Evolutionary conservation across 2,113 vertebrate genomes (phyloP), one percentile per base, ranked within the genome.

Genomic region (Elgaria multicarinata): DNA sequence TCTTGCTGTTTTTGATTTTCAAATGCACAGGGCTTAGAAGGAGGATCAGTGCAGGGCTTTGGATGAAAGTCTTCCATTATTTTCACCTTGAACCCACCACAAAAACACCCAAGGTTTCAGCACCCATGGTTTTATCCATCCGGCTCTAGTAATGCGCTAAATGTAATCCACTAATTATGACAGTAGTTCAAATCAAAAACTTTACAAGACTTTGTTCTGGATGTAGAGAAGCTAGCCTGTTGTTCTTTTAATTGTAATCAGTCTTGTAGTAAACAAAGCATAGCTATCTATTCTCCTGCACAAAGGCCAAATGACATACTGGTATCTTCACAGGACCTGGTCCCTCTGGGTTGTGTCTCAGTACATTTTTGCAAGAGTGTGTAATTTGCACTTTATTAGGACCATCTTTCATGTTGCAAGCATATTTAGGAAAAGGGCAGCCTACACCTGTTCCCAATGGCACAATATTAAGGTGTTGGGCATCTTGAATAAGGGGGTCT

Each of bases 11-110:
- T 77, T 53, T 88, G 62, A 62, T 89, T 90, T 88, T 42, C 71
- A 93, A 66, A 92, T 75, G 93, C 91, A 94, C 78, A 89, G 64
- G 84, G 86, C 87, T 93, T 91, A 85, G 69, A 91, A 82, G 91
- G 91, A 91, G 89, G 90, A 87, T 95, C 89, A 89, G 91, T 92
- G 91, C 88, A 93, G 91, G 87, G 62, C 81, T 94, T 58, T 93
- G 89, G 93, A 91, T 93, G 90, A 95, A 94, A 85, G 93, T 82
- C 76, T 91, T 91, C 42, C 89, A 91, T 88, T 94, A 81, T 36
- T 94, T 94, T 94, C 91, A 92, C 93, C 93, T 93, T 87, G 42
- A 87, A 62, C 93, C 93, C 92, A 92, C 74, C 78, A 90, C 78
- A 91, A 90, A 93, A 55, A 77, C 36, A 88, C 78, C 90, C 83